Conservation (phyloP, 2,888 invertebrate species). For the Kuschelorhynchus macadamiae region DNA sequence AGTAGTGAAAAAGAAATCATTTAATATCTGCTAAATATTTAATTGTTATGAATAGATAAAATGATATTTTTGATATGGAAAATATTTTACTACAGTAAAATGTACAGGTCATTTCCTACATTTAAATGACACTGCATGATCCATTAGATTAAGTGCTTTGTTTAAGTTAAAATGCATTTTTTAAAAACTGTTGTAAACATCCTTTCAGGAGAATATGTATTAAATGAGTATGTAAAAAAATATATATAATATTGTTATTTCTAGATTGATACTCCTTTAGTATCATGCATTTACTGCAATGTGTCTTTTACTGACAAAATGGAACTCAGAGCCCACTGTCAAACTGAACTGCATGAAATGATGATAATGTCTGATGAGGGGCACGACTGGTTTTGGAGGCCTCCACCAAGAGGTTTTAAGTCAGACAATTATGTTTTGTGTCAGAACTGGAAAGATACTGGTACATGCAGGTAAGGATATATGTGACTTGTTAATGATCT, state of each 20-base stretch:
- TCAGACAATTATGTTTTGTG: constrained; percentile 77
- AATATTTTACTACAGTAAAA: too few species aligned
- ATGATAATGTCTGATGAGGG: constrained; percentile 80
- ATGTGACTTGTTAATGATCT: not conserved
- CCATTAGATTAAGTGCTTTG: not conserved
- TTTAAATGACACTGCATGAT: too few species aligned
- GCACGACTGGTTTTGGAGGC: constrained; percentile 78
- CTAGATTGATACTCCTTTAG: constrained; percentile 50
- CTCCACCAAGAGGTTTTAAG: constrained; percentile 78
- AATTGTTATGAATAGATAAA: too few species aligned
- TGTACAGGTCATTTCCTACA: too few species aligned
- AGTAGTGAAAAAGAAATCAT: too few species aligned
- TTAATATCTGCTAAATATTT: too few species aligned
- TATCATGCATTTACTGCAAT: constrained; percentile 73
- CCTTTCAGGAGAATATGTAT: too few species aligned
- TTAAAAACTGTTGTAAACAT: not conserved
- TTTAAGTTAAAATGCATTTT: not conserved
- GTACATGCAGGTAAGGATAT: constrained; percentile 70
- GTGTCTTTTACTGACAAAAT: constrained; percentile 71
- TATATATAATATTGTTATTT: constrained; percentile 1
- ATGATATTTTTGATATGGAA: too few species aligned
- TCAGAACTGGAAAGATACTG: constrained; percentile 72
- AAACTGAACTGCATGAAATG: constrained; percentile 73
- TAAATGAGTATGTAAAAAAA: too few species aligned
- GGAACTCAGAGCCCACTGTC: constrained; percentile 74